These are phyloP conservation scores for Marronus borbonicus DNA, from an alignment of 2,888 invertebrate species.

Conservation along the genomic window DNA sequence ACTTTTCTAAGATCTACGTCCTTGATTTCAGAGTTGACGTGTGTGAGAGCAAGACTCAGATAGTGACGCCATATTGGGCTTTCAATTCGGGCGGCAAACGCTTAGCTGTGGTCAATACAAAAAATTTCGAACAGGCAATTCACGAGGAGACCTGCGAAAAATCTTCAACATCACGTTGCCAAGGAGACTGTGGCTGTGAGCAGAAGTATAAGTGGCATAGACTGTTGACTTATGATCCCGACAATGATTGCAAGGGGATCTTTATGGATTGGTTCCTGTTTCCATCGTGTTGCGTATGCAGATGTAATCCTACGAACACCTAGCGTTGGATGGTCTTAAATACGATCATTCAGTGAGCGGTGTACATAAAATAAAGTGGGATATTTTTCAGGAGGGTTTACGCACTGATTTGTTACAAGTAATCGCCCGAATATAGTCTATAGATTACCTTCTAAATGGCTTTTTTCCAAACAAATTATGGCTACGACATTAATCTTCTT, in stretches of 20 bases:
- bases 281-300: conserved; percentile 91
- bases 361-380: not conserved
- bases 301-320: conserved; percentile 67
- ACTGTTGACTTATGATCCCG: conserved; percentile 90
- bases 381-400: not conserved
- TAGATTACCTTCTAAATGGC: no score
- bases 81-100: conserved; percentile 92
- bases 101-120: conserved; percentile 92
- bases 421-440: no score
- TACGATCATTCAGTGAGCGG: no score
- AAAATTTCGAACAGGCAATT: conserved; percentile 95
- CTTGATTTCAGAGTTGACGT: conserved; percentile 80
- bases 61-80: conserved; percentile 95
- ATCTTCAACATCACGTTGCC: conserved; percentile 85
- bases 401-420: no score
- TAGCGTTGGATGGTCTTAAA: not conserved
- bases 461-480: no score
- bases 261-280: conserved; percentile 96
- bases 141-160: conserved; percentile 87
- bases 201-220: conserved; percentile 92
- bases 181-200: conserved; percentile 89
- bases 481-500: no score
- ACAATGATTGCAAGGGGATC: conserved; percentile 92
- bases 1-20: not conserved
- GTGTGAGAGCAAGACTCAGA: conserved; percentile 92